Conservation (phyloP, 2,888 invertebrate species). For the Catocala sponsa region DNA sequence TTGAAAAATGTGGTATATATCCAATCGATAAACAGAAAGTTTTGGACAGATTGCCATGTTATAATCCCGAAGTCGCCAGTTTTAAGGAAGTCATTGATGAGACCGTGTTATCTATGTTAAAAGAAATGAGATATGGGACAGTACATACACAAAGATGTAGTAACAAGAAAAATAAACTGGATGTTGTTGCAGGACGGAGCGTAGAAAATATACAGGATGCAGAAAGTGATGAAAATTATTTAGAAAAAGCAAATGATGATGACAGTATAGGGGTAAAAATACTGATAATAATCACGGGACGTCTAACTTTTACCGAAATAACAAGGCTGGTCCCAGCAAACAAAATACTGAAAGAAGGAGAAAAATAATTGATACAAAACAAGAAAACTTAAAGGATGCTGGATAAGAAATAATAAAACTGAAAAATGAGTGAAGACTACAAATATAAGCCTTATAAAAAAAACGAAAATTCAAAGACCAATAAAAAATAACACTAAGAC, state of each 20-base stretch:
- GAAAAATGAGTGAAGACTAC: too few species aligned
- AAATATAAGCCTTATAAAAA: too few species aligned
- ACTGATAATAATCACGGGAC: too few species aligned
- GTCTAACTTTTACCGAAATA: too few species aligned
- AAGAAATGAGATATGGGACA: constrained; percentile 33
- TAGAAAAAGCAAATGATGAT: too few species aligned
- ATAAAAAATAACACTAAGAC: too few species aligned
- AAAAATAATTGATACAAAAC: too few species aligned
- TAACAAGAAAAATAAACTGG: constrained; percentile 22
- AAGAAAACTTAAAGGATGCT: too few species aligned
- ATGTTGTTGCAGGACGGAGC: constrained; percentile 4
- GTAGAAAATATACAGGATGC: constrained; percentile 5
- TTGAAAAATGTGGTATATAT: constrained; percentile 29
- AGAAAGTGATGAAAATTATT: neutral
- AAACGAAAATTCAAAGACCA: too few species aligned
- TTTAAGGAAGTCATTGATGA: constrained; percentile 25
- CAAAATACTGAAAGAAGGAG: too few species aligned
- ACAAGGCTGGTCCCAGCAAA: too few species aligned
- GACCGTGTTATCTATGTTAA: constrained; percentile 22
- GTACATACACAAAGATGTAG: constrained; percentile 21
- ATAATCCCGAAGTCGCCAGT: constrained; percentile 12
- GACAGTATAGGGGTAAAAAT: neutral
- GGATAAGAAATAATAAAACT: too few species aligned
- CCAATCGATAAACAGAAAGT: constrained; percentile 31
- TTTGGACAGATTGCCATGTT: constrained; percentile 29